Evolutionary conservation across 2,113 vertebrate species (phyloP), one percentile per base, ranked within the genome.

Genomic region (Trichomycterus rosablanca): DNA sequence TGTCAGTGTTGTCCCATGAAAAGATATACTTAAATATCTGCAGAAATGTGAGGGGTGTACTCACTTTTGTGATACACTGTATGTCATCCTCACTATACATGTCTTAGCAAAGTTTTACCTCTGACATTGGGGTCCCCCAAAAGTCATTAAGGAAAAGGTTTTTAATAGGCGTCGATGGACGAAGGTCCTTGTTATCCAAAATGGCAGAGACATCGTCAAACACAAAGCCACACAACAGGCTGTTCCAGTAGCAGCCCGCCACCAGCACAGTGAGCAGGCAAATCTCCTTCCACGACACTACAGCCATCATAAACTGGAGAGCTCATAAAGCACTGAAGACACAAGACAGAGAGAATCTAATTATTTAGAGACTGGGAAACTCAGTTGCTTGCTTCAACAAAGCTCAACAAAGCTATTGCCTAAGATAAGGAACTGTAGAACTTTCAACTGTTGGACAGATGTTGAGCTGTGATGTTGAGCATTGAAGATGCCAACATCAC

Each of bases 121-220:
- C 96, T 44, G 91, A 87, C 95, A 99, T 99, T 8, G 96, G 94
- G 5, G 96, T 99, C 49, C 96, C 96, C 96, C 96, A 98, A 78
- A 99, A 99, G 74, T 99, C 96, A 89, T 99, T 97, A 66, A 88
- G 91, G 75, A 98, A 97, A 3, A 99, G 89, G 75, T 93, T 95
- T 79, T 77, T 87, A 55, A 98, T 66, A 0, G 96, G 90, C n/a
- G 95, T 97, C 16, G 92, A 84, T 49, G 95, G 94, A 65, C 94
- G 90, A 1, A 99, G 82, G 80, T 98, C 96, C 88, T 99, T 98
- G 78, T 99, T 99, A 78, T 99, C 96, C 70, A 97, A 81, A 82
- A 99, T 99, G 0, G 96, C 96, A 0, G 95, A 98, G 72, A 98
- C 95, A 57, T 98, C 96, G 58, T 99, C 96, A 83, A 99, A 99